Percentiles rank a stretch among this genome's conserved stretches.
Evolutionary conservation across 1,140 invertebrate genomes (phyloP).

Genomic region (Drosophila ercepeae): DNA sequence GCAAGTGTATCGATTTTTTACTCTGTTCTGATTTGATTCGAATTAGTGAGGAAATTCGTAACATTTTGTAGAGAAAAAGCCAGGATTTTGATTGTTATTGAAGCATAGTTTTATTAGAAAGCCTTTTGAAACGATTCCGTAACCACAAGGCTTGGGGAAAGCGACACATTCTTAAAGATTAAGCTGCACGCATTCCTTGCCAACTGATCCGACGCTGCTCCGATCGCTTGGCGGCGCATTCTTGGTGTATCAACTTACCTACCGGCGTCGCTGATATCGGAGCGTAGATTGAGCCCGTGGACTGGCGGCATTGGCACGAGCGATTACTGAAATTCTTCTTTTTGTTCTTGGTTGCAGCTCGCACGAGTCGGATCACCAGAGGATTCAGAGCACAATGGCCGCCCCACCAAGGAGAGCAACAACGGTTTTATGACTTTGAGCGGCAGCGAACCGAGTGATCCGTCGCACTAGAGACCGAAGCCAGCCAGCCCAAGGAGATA

Average conservation of each 20-base stretch:
- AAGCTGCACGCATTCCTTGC: constrained; percentile 25
- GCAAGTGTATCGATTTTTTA: background rate
- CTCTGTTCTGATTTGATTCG: too few species aligned
- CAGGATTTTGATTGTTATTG: too few species aligned
- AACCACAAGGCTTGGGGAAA: background rate
- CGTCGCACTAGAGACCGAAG: constrained; percentile 15
- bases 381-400: constrained; percentile 67
- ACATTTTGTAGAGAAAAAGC: too few species aligned
- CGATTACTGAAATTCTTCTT: constrained; percentile 21
- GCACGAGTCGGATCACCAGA: constrained; percentile 22
- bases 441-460: constrained; percentile 14
- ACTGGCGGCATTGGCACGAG: constrained; percentile 6
- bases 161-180: constrained; percentile 20
- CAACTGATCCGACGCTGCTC: constrained; percentile 16
- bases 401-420: constrained; percentile 22
- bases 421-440: constrained; percentile 70
- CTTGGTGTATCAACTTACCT: constrained; percentile 36
- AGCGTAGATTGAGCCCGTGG: constrained; percentile 11
- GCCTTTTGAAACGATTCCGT: too few species aligned
- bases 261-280: constrained; percentile 22
- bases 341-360: constrained; percentile 30
- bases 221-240: constrained; percentile 28
- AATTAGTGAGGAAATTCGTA: too few species aligned
- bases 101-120: too few species aligned
- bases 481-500: background rate